Percentiles rank a stretch among this genome's conserved stretches.
These are phyloP conservation scores for Eudorcas thomsonii DNA, from an alignment of 2,113 vertebrate species.

Conservation along the genomic window DNA sequence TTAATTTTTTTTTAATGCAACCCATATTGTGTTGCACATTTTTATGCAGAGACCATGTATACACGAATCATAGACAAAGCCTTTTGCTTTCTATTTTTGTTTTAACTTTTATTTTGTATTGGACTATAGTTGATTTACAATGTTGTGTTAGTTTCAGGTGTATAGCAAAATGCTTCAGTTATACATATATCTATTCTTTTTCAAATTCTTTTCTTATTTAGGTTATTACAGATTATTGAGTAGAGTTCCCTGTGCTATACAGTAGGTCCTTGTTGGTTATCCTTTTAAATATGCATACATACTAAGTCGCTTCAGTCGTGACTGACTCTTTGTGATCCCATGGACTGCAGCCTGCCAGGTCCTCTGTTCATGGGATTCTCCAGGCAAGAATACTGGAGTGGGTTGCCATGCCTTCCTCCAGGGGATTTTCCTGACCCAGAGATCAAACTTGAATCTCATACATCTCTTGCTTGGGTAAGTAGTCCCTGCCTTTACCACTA, in stretches of 20 bases:
- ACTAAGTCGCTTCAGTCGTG: not conserved
- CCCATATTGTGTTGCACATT: not conserved
- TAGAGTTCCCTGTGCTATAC: not conserved
- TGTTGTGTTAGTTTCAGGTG: not conserved
- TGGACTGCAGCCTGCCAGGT: not conserved
- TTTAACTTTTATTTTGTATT: not conserved
- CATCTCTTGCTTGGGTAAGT: not conserved
- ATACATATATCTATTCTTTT: not conserved
- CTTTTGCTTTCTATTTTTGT: not conserved
- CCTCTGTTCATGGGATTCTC: not conserved
- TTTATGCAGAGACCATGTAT: not conserved
- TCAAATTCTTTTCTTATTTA: not conserved
- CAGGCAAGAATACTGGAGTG: not conserved
- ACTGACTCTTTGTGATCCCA: not conserved
- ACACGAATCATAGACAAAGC: not conserved
- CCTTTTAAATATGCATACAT: not conserved
- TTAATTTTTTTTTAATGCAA: not conserved
- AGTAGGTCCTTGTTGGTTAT: not conserved
- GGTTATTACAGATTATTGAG: not conserved
- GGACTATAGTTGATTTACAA: not conserved
- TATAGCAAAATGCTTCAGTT: not conserved
- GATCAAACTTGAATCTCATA: not conserved
- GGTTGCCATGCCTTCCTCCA: not conserved
- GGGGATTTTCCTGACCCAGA: not conserved
- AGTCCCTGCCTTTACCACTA: not conserved